phyloP scores from a whole-genome alignment of 1,140 invertebrate species.

The Panulirus ornatus region DNA sequence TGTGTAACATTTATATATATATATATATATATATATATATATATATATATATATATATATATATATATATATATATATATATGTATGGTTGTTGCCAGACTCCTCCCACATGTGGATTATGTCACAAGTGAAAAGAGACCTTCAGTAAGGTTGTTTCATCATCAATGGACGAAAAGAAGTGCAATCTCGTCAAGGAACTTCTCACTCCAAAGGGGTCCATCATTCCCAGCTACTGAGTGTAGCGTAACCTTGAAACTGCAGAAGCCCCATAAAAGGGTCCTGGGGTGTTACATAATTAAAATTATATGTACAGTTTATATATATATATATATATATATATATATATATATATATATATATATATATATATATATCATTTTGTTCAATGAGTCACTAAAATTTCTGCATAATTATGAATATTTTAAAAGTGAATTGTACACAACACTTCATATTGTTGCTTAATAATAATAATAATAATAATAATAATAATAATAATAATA shows the following conservation, averaged over 20 bases:
- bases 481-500: neutral
- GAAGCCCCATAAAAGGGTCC: too few species aligned
- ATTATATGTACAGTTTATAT: too few species aligned
- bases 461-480: neutral
- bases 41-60: neutral
- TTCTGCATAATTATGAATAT: neutral
- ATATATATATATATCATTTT: neutral
- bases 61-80: neutral
- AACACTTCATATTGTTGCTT: neutral
- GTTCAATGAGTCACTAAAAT: neutral
- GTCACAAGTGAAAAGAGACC: neutral
- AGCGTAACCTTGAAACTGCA: too few species aligned
- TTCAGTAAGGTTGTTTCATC: neutral
- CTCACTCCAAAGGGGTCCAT: too few species aligned
- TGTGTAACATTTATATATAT: too few species aligned
- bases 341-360: slow-evolving; percentile 14
- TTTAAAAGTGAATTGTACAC: neutral
- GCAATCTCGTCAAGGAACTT: too few species aligned
- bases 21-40: neutral
- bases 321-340: slow-evolving; percentile 14
- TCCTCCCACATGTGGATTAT: neutral
- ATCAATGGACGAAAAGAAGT: neutral
- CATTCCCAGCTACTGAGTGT: too few species aligned
- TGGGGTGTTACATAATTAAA: neutral
- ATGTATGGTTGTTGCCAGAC: neutral